phyloP scores from a whole-genome alignment of 92 coral and sea anemone genomes.

The Actinostola sp. region DNA sequence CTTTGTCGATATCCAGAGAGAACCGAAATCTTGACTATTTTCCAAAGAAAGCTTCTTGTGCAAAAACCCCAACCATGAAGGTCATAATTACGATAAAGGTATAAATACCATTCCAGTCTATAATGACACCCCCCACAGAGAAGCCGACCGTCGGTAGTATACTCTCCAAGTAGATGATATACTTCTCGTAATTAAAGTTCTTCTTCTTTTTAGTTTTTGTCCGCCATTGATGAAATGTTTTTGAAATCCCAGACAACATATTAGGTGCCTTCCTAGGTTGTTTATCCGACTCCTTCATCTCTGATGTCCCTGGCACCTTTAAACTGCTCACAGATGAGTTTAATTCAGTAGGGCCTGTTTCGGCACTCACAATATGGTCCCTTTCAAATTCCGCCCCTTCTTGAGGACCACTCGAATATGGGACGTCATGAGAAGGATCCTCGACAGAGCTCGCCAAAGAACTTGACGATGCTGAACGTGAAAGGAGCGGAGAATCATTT shows the following conservation, averaged over 20 bases:
- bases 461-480: neutral
- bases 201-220: slow-evolving; percentile 85
- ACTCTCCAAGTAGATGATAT: slow-evolving; percentile 84
- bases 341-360: neutral
- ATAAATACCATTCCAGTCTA: slow-evolving; percentile 90
- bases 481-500: neutral
- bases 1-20: no score
- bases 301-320: slow-evolving; percentile 15
- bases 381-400: neutral
- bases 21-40: slow-evolving; percentile 16
- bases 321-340: slow-evolving; percentile 6
- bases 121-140: slow-evolving; percentile 89
- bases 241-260: slow-evolving; percentile 82
- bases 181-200: slow-evolving; percentile 87
- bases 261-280: slow-evolving; percentile 36
- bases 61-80: slow-evolving; percentile 87
- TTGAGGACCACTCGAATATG: neutral
- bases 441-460: neutral
- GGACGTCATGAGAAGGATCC: neutral
- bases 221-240: slow-evolving; percentile 89
- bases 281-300: neutral
- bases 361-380: slow-evolving; percentile 6
- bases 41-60: slow-evolving; percentile 95
- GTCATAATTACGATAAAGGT: slow-evolving; percentile 76
- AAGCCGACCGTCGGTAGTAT: slow-evolving; percentile 89